phyloP scores from a whole-genome alignment of 2,113 vertebrate species.

The Serinus canaria region DNA sequence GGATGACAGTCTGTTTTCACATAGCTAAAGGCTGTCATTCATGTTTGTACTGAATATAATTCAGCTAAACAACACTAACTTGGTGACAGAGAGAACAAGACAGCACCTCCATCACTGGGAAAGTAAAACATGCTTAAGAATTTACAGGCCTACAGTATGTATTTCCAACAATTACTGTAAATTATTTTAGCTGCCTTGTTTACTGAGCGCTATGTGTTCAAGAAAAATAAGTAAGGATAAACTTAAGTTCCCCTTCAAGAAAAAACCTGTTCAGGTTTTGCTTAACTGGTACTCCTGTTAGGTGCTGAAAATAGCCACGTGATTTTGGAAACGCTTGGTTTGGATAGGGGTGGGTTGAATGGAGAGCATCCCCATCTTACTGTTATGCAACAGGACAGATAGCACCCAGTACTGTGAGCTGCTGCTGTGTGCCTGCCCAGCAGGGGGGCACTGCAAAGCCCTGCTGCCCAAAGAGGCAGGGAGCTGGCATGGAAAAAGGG shows the following conservation, averaged over 20 bases:
- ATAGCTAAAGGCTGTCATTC: neutral
- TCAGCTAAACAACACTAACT: neutral
- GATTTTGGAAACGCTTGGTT: neutral
- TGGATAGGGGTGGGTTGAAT: neutral
- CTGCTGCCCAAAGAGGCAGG: neutral
- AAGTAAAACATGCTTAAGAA: neutral
- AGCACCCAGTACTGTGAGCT: neutral
- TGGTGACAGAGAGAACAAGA: neutral
- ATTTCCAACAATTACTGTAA: neutral
- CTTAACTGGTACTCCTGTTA: neutral
- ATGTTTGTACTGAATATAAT: neutral
- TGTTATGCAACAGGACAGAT: neutral
- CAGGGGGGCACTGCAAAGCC: neutral
- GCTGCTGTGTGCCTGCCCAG: neutral
- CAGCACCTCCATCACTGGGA: neutral
- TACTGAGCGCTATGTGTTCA: neutral
- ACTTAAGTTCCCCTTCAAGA: neutral
- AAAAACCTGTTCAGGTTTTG: neutral
- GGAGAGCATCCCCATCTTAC: neutral
- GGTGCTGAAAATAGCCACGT: neutral
- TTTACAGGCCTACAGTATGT: neutral
- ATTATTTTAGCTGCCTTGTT: neutral
- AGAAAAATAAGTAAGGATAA: neutral
- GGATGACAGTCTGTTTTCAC: neutral
- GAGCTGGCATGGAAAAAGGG: neutral